Conservation (phyloP, 2,797 vertebrate species). For the Pipistrellus nathusii region DNA sequence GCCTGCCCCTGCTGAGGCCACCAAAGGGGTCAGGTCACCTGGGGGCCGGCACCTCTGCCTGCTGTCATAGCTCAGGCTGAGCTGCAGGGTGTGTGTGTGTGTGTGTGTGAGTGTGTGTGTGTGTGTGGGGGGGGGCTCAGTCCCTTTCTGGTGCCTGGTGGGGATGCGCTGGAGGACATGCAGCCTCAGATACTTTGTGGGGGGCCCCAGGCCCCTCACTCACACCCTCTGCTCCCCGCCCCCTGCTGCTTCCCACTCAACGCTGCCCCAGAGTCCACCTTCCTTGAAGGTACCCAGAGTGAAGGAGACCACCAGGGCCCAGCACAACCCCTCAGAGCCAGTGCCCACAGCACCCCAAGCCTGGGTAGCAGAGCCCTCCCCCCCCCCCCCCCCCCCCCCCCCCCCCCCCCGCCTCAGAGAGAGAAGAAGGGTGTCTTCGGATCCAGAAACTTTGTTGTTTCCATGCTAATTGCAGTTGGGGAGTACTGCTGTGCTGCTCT, state of each 20-base stretch:
- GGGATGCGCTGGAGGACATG: accelerated
- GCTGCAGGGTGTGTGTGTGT: not conserved
- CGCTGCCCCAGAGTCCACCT: accelerated
- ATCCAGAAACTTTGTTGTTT: accelerated
- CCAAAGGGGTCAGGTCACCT: not conserved
- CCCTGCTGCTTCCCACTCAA: accelerated
- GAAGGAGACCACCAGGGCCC: not conserved
- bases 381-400: no score
- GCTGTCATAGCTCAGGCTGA: accelerated
- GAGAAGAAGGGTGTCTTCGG: not conserved
- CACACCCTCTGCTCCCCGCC: accelerated
- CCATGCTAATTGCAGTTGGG: not conserved
- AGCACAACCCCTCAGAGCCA: accelerated
- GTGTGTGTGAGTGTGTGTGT: no score
- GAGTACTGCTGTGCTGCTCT: not conserved
- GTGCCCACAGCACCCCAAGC: no score
- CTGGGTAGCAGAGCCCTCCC: not conserved
- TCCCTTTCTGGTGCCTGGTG: not conserved
- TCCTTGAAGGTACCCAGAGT: accelerated
- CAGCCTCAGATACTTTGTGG: not conserved
- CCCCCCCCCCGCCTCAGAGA: no score
- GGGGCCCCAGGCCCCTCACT: no score
- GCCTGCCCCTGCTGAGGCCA: not conserved
- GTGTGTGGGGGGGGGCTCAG: accelerated
- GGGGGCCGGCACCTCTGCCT: not conserved